Base-by-base conservation (phyloP, 2,888 invertebrate genomes). In the Microctonus brassicae region DNA sequence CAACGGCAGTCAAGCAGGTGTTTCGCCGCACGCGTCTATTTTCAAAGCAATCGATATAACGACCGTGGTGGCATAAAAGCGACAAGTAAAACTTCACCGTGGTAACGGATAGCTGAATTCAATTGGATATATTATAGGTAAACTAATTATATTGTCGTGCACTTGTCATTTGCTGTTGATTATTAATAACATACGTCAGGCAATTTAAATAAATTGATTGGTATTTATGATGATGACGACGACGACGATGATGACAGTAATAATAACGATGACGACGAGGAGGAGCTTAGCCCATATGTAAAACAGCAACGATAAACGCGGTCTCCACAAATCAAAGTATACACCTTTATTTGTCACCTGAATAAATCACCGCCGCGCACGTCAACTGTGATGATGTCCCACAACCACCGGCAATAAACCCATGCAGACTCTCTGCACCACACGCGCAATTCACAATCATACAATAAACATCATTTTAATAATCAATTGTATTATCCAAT, bases 11-110 rank as follows among this genome's bases (percentile, higher is more conserved):
- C 69, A 74, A 78, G 78, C 84, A 84, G 83, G 83, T 83, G 84
- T 84, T 85, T 84, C 47, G 83, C 84, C 71, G 73, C 76, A 75
- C 77, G 75, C 77, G 82, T 84, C 84, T 84, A 84, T 84, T 85
- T 84, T 82, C 82, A 76, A 82, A 83, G 83, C 80, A 84, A 84
- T 84, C 84, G 84, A 84, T 84, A 84, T 80, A 82, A 82, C 80
- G 79, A 78, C 79, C 79, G 76, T 76, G 76, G 39, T 62, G 72
- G 61, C 53, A 69, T 70, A 75, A 52, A 63, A 66, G 77, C 77
- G 69, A 66, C 75, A 72, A 76, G 47, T n/a, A 17, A 47, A 77
- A 74, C 76, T 77, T 73, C 74, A 74, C 76, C 52, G 70, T 57
- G 74, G 69, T 47, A 26, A 68, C 74, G 73, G 74, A 57, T 26